Evolutionary conservation across 2,888 invertebrate species (phyloP).

Genomic region (Trichopoda pennipes): DNA sequence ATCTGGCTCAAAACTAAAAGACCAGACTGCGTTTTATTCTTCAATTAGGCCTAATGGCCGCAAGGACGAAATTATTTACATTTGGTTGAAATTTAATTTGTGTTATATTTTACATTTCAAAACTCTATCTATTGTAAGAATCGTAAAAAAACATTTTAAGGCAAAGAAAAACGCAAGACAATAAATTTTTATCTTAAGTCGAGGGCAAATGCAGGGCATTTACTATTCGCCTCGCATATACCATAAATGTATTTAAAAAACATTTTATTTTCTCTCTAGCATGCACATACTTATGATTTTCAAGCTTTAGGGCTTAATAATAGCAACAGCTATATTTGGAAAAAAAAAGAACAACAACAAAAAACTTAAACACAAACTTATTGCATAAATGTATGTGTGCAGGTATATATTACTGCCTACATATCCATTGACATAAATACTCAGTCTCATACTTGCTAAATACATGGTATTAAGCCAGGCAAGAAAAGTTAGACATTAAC

Average conservation of each 20-base stretch:
- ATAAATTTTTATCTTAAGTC: background rate
- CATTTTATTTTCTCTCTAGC: background rate
- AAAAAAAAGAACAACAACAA: background rate
- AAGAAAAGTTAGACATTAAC: constrained; percentile 54
- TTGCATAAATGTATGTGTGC: constrained; percentile 10
- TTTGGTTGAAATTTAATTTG: no score
- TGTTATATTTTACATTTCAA: no score
- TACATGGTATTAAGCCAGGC: background rate
- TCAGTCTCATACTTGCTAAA: background rate
- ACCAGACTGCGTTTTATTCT: no score
- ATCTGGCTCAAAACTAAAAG: no score
- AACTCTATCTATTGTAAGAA: no score
- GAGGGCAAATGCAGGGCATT: background rate
- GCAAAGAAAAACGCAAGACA: no score
- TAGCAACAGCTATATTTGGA: constrained; percentile 54
- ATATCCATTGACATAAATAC: constrained; percentile 20
- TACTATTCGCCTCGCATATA: constrained; percentile 4
- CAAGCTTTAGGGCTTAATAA: constrained; percentile 40
- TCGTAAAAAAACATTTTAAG: no score
- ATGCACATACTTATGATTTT: constrained; percentile 9
- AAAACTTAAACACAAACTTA: constrained; percentile 28
- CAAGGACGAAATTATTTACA: no score
- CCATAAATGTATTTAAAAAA: no score
- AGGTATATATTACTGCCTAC: background rate
- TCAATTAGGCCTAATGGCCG: no score